Evolutionary conservation across 2,888 invertebrate genomes (phyloP).

Genomic region (Gnatocerus cornutus): DNA sequence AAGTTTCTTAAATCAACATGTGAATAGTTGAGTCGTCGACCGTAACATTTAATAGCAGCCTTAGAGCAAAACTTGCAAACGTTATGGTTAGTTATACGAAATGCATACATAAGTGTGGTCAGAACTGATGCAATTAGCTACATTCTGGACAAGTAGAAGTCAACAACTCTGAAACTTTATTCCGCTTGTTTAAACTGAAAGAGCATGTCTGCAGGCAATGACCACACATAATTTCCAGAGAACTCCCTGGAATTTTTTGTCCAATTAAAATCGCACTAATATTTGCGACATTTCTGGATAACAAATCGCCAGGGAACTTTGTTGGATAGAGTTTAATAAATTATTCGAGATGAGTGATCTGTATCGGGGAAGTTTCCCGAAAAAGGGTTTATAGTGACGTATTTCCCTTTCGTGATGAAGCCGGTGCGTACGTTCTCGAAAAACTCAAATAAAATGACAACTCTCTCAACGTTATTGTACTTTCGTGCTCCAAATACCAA

Average conservation of each 20-base stretch:
- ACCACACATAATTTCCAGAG: too few species aligned
- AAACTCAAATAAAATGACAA: constrained; percentile 28
- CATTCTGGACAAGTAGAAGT: neutral
- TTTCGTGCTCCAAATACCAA: constrained; percentile 53
- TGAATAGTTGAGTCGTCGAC: constrained; percentile 7
- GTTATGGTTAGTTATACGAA: neutral
- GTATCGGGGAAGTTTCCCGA: constrained; percentile 23
- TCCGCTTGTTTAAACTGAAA: neutral
- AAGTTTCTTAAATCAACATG: constrained; percentile 4
- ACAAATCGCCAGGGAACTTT: constrained; percentile 15
- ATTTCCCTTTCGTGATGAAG: constrained; percentile 33
- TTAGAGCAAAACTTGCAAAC: neutral
- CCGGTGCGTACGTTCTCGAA: constrained; percentile 9
- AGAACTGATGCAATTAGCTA: constrained; percentile 2
- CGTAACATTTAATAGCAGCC: constrained; percentile 3
- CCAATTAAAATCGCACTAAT: constrained; percentile 5
- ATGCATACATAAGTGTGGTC: constrained; percentile 2
- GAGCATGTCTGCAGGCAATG: neutral
- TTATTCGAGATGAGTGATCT: constrained; percentile 33
- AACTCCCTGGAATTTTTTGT: too few species aligned
- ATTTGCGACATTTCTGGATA: neutral
- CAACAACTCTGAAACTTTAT: neutral
- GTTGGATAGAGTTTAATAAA: constrained; percentile 36
- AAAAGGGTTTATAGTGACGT: constrained; percentile 33
- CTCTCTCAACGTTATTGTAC: constrained; percentile 48